Conservation (phyloP, 2,113 vertebrate genomes). For the Fulmarus glacialis region DNA sequence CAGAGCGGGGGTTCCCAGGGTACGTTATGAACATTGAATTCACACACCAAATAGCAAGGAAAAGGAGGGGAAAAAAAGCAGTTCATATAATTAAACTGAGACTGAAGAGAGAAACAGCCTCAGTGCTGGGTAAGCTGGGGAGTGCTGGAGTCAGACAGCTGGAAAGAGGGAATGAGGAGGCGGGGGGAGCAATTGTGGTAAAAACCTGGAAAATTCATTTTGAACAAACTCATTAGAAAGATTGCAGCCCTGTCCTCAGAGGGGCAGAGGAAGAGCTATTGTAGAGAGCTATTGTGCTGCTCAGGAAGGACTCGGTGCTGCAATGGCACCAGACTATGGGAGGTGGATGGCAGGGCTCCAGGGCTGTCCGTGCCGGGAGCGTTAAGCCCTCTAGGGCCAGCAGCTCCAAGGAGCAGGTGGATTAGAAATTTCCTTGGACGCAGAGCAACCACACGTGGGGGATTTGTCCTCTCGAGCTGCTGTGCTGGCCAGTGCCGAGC, state of each 20-base stretch:
- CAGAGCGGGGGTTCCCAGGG: not conserved
- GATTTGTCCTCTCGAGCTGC: rapidly evolving
- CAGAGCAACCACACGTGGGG: not conserved
- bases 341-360: not conserved
- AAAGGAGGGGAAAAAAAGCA: not conserved
- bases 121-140: not conserved
- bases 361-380: not conserved
- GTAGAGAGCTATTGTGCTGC: constrained; percentile 13
- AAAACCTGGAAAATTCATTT: constrained; percentile 32
- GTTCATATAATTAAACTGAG: not conserved
- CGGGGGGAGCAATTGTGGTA: not conserved
- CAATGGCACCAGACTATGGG: not conserved
- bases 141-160: constrained; percentile 4
- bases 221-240: constrained; percentile 4
- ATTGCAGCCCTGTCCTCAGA: not conserved
- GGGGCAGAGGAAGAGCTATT: constrained; percentile 23
- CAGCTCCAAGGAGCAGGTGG: not conserved
- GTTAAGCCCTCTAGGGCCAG: not conserved
- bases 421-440: not conserved
- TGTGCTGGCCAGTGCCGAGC: not conserved
- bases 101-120: not conserved
- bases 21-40: not conserved
- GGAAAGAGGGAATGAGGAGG: not conserved
- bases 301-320: not conserved
- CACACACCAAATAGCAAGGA: not conserved